Base-by-base conservation (phyloP, 2,113 vertebrate genomes). In the Apodemus speciosus region DNA sequence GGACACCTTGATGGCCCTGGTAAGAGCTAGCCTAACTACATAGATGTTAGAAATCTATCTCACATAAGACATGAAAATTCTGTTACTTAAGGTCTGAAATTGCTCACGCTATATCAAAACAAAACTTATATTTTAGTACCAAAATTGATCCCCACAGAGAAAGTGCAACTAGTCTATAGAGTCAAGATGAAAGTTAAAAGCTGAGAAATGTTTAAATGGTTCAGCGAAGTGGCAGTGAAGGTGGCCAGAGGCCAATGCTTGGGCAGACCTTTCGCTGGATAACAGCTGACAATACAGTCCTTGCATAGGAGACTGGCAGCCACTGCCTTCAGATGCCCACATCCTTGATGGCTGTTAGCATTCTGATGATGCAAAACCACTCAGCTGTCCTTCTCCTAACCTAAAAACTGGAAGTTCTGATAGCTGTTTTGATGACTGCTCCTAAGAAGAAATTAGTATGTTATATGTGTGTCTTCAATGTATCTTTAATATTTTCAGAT, bases 381-480 rank as follows among this genome's bases (percentile, higher is more conserved):
- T 56, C 53, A 35, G 49, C 2, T 77, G n/a, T 69, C 46, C 68
- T 80, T 30, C 30, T 14, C 38, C 72, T 93, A 88, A 58, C 53
- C 85, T 93, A 88, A 49, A 76, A 79, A 73, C 76, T 60, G 71
- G 9, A 91, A 80, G 64, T 91, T 93, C 69, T 81, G 15, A 75
- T 40, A 51, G 56, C n/a, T 92, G 56, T 38, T 46, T 88, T 77
- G 16, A 84, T 56, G 73, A 80, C 16, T 4, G 3, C n/a, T 71
- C 91, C 91, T 66, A 89, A 95, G 43, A 88, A 87, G 75, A 85
- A 96, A 93, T 79, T 56, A 49, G 15, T 49, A 8, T 76, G 80
- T 40, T 11, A 9, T 93, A 69, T 66, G 13, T 32, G 91, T 32
- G 64, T 85, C 20, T 18, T 56, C 35, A 69, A 8, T 87, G 56